Conservation (phyloP, 2,888 invertebrate species). For the Caenorhabditis japonica region DNA sequence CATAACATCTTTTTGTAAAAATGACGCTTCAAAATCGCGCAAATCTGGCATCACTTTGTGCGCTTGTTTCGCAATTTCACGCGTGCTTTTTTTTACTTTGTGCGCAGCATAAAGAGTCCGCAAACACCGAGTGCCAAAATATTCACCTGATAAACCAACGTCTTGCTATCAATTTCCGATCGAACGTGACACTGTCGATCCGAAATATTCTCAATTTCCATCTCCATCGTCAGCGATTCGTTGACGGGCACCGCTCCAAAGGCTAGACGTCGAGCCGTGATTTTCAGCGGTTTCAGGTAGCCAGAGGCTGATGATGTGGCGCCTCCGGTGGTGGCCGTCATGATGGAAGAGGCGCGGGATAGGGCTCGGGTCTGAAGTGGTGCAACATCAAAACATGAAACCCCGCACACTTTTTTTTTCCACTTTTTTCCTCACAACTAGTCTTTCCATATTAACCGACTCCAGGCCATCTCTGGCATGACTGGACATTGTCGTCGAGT, state of each 20-base stretch:
- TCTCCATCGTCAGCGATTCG: slow-evolving; percentile 18
- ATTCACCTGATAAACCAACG: slow-evolving; percentile 3
- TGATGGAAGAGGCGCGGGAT: slow-evolving; percentile 16
- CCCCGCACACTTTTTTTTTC: no score
- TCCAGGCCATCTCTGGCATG: slow-evolving; percentile 13
- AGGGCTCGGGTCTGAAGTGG: not conserved
- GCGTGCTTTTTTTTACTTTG: no score
- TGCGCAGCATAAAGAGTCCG: no score
- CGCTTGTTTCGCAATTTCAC: no score
- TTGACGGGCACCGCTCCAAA: slow-evolving; percentile 11
- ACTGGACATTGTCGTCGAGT: not conserved
- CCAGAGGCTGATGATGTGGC: no score
- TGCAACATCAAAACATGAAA: no score
- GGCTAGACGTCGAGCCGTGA: slow-evolving; percentile 9
- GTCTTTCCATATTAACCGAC: slow-evolving; percentile 20
- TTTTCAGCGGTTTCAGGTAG: slow-evolving; percentile 9
- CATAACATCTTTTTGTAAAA: no score
- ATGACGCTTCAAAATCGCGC: no score
- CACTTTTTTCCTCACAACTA: no score
- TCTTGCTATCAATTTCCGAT: slow-evolving; percentile 17
- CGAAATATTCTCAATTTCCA: slow-evolving; percentile 19
- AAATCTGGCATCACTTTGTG: no score
- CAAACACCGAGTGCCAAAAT: no score
- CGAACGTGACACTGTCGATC: slow-evolving; percentile 15
- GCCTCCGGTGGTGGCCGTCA: slow-evolving; percentile 1